Base-by-base conservation (phyloP, 2,113 vertebrate genomes). In the Pelmatolapia mariae region DNA sequence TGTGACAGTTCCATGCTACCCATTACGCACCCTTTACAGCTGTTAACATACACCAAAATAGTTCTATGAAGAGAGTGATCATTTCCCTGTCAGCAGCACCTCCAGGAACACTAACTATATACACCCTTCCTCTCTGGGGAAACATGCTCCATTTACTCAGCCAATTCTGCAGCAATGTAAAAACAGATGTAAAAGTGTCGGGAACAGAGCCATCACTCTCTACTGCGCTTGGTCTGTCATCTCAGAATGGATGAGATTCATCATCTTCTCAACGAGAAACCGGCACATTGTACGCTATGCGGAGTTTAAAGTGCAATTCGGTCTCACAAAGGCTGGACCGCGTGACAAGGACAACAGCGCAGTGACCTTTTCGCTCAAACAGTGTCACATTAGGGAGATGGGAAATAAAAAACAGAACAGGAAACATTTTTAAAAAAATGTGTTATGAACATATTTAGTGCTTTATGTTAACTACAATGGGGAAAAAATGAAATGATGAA, bases 101-200 rank as follows among this genome's bases (percentile, higher is more conserved):
- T 89, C 78, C 52, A 83, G 78, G 71, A 87, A 82, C 85, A 76
- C 81, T 73, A 85, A 88, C 71, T 73, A 83, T 33, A 84, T 38
- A 90, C 86, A 83, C 29, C 52, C 59, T 29, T 18, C 29, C 57
- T 80, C 89, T 90, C 90, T 45, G 63, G 81, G 82, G 87, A 87
- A 85, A 84, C 91, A 89, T 71, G 88, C 88, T 91, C 88, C 86
- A 89, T 93, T 92, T 88, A 83, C 61, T 85, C 80, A 38, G 88
- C 56, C 86, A 81, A 87, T 91, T 90, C 83, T 45, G 59, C 81
- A 66, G 83, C 79, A 22, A 76, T 7, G 59, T 73, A 78, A 89
- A 87, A 89, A 91, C 85, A 87, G 66, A 91, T 87, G 91, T 89
- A 85, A 82, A 86, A 50, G 71, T 86, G 89, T 85, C 16, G 3